Percentiles rank a stretch among this genome's conserved stretches.
Evolutionary conservation across 2,113 vertebrate genomes (phyloP).

Genomic region (Mandrillus leucophaeus): DNA sequence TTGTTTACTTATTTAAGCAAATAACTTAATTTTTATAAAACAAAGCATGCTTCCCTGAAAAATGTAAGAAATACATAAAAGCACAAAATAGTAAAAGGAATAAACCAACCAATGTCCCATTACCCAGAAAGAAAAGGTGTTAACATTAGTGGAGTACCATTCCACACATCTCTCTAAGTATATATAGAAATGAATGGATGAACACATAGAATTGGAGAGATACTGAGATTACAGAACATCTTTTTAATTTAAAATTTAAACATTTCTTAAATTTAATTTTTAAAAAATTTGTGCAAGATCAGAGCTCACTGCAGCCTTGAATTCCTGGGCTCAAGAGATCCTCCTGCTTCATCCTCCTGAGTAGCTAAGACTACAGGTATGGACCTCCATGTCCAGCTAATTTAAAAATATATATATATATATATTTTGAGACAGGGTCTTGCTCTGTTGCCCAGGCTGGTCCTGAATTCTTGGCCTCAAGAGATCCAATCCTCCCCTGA

Average conservation of each 20-base stretch:
- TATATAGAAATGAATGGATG: not conserved
- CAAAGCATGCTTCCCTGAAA: not conserved
- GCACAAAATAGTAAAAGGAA: not conserved
- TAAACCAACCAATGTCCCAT: not conserved
- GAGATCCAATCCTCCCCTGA: too few species aligned
- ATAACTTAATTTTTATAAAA: constrained; percentile 17
- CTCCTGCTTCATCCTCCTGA: not conserved
- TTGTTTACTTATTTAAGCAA: not conserved
- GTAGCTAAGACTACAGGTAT: too few species aligned
- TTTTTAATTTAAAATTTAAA: not conserved
- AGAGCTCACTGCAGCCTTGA: not conserved
- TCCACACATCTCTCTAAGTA: not conserved
- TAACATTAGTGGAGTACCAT: not conserved
- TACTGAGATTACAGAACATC: not conserved
- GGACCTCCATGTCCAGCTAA: too few species aligned
- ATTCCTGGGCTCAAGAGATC: not conserved
- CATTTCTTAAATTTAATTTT: too few species aligned
- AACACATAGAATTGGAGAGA: not conserved
- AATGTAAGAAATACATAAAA: not conserved
- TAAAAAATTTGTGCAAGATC: not conserved
- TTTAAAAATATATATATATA: not conserved
- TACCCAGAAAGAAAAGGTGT: not conserved
- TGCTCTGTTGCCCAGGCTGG: not conserved
- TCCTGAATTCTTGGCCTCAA: too few species aligned
- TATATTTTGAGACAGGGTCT: not conserved